phyloP scores from a whole-genome alignment of 2,888 invertebrate species.

The Bedellia somnulentella region DNA sequence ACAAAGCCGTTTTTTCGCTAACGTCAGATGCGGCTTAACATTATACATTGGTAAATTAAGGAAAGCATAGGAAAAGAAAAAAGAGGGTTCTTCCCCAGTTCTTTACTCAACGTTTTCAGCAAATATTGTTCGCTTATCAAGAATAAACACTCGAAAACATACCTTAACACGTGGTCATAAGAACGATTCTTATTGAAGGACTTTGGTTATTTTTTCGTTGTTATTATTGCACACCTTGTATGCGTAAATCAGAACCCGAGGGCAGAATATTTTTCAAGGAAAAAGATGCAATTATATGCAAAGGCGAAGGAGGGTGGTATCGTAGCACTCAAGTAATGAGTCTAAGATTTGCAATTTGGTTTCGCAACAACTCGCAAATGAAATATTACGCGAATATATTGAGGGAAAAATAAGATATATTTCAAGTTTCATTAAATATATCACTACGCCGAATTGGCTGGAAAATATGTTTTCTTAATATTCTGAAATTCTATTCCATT shows the following conservation, averaged over 20 bases:
- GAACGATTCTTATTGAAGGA: constrained; percentile 21
- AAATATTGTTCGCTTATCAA: constrained; percentile 32
- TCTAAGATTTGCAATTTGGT: constrained; percentile 12
- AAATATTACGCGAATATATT: not conserved
- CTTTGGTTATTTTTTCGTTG: constrained; percentile 42
- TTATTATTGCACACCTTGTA: constrained; percentile 61
- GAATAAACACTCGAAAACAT: constrained; percentile 18
- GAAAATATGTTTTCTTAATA: too few relatives aligned
- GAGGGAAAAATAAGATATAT: too few relatives aligned
- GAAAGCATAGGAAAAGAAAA: constrained; percentile 47
- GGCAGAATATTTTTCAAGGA: constrained; percentile 49
- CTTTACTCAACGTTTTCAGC: constrained; percentile 50
- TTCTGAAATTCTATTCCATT: too few relatives aligned
- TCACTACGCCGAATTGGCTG: too few relatives aligned
- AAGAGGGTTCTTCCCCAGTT: constrained; percentile 35
- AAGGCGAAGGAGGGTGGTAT: constrained; percentile 19
- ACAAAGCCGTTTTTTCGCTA: too few relatives aligned
- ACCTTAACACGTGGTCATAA: constrained; percentile 16
- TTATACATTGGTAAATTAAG: constrained; percentile 52
- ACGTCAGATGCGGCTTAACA: constrained; percentile 46
- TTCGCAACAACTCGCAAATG: too few relatives aligned
- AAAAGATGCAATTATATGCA: constrained; percentile 60
- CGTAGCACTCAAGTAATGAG: constrained; percentile 27
- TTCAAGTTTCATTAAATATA: too few relatives aligned
- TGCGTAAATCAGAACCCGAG: constrained; percentile 57